These are phyloP conservation scores for Physella acuta DNA, from an alignment of 1,140 invertebrate species.

Conservation along the genomic window DNA sequence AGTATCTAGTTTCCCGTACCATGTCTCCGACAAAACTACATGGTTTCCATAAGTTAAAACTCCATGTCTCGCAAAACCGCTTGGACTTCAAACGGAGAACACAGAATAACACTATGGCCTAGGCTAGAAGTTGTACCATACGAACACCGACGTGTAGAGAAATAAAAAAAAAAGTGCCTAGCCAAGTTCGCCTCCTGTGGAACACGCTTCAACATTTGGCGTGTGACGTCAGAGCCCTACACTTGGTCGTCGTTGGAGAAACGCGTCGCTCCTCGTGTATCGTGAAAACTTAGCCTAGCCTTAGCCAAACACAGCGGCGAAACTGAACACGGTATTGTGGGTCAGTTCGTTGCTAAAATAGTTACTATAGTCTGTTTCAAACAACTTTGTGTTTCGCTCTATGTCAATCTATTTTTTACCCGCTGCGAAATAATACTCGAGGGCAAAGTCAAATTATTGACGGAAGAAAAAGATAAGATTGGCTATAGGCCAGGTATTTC, in stretches of 20 bases:
- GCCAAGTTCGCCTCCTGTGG: background rate
- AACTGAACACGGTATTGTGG: background rate
- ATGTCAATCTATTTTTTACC: background rate
- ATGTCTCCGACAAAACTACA: conserved; percentile 64
- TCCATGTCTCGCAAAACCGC: conserved; percentile 29
- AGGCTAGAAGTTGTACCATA: conserved; percentile 11
- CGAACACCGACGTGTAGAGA: background rate
- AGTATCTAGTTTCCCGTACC: conserved; percentile 99
- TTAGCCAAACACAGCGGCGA: background rate
- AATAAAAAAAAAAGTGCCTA: conserved; percentile 5
- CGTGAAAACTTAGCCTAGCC: background rate
- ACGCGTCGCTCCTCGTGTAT: background rate
- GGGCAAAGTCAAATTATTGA: background rate
- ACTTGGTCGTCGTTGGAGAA: background rate
- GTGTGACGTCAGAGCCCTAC: conserved; percentile 3
- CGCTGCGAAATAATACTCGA: background rate
- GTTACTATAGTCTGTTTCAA: conserved; percentile 21
- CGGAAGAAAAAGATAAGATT: background rate
- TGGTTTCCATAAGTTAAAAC: conserved; percentile 41
- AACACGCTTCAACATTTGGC: conserved; percentile 11
- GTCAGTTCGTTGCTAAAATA: too few relatives aligned
- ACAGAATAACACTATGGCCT: conserved; percentile 27
- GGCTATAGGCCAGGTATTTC: background rate
- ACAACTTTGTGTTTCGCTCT: background rate
- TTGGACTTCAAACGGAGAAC: conserved; percentile 3